Base-by-base conservation (phyloP, 2,797 vertebrate genomes). In the Protonibea diacanthus region DNA sequence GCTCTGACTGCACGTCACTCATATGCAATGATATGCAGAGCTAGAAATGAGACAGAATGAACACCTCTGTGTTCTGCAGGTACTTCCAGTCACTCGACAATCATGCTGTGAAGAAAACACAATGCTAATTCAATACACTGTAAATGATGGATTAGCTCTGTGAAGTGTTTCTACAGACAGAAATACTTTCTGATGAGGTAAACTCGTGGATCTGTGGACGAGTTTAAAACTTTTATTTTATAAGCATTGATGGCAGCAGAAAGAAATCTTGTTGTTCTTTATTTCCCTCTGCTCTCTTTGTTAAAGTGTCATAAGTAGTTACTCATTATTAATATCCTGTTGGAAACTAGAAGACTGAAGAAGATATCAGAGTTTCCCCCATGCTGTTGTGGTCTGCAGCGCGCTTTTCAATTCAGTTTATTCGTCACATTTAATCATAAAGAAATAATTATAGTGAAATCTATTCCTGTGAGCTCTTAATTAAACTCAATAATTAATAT, bases 101-200 rank as follows among this genome's bases (percentile, higher is more conserved):
- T 45, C 9, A 17, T 11, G 40, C 25, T 62, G 38, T 8, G 17
- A 33, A 29, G 14, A 63, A 49, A 63, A 71, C 23, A 58, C 56
- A 58, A 64, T 23, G 15, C 42, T 47, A 57, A 52, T 58, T 44
- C 33, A 23, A 13, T 49, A 9, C 9, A 25, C 29, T 61, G 42
- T 15, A 27, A 42, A n/a, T 68, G 29, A 61, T 72, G 57, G 25
- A 51, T 68, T 51, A 27, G 44, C 48, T 66, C 38, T 64, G 44
- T 57, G 27, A 62, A 25, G 1, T 38, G 6, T 45, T 71, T 51
- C 25, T 27, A 29, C 49, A 57, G 51, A 45, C 64, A 51, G 15
- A 75, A 53, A 80, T 29, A 40, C 13, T 12, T 17, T 53, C 33
- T 75, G 52, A 64, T 0, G 1, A 20, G 23, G 21, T 47, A 8